Evolutionary conservation across 2,797 vertebrate genomes (phyloP), one percentile per base, ranked within the genome.

Genomic region (Enteromius anoplus): DNA sequence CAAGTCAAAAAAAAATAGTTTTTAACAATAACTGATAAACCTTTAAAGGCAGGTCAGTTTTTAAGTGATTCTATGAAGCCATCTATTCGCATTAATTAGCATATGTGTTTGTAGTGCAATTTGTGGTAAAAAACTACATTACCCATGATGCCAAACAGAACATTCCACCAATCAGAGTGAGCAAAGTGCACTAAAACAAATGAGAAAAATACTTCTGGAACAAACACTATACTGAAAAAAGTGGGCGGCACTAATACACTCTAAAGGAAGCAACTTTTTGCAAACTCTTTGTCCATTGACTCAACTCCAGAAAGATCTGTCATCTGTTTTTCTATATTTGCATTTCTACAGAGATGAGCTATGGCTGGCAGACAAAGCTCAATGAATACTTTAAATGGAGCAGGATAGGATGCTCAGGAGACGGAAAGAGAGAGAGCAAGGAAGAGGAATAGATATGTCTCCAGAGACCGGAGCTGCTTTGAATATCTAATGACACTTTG

Each of bases 361-460:
- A 91, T 49, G 85, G 83, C 90, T 81, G 83, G 91, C 91, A 94
- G 92, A 95, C 93, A 95, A 94, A 94, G 94, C 91, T 91, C 93
- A 94, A 95, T 95, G 95, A 95, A 95, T 95, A 95, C 93, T 95
- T 95, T 93, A 95, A 95, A 94, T 89, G 89, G 93, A 92, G 94
- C 93, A 95, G 95, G 94, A 95, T 95, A 81, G 92, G 91, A 92
- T 89, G 91, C 94, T 92, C 92, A 83, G 76, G 93, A 92, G 92
- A 93, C 82, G 26, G 65, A n/a, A 21, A 66, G 19, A 37, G 9
- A 66, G 34, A 66, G 29, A 14, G 71, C 19, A 17, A 51, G 71
- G 49, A 73, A 88, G 91, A 93, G 93, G 93, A 91, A 89, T 91
- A 91, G 91, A 91, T 91, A 90, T 86, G 93, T 91, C 94, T 95